These are phyloP conservation scores for Amorpha juglandis DNA, from an alignment of 2,888 invertebrate species.

Conservation along the genomic window DNA sequence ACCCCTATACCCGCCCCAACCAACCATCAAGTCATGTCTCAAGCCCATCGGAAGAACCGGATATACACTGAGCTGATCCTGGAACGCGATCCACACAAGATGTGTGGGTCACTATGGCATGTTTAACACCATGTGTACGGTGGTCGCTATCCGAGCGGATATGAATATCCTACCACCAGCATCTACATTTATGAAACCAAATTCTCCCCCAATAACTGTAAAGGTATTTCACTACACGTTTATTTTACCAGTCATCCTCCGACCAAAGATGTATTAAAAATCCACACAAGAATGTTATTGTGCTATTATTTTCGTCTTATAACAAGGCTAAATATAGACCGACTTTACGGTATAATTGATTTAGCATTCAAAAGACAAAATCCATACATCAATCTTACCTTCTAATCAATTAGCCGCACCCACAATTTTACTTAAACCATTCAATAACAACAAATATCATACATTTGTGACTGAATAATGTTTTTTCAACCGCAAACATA, in stretches of 20 bases:
- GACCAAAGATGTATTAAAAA: neutral
- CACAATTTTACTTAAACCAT: conserved; percentile 1
- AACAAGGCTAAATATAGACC: conserved; percentile 2
- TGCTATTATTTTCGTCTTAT: neutral
- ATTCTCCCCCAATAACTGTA: too few relatives aligned
- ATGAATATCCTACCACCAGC: too few relatives aligned
- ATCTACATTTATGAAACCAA: too few relatives aligned
- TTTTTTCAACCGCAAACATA: neutral
- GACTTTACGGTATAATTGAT: conserved; percentile 17
- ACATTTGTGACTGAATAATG: neutral
- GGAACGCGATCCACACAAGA: too few relatives aligned
- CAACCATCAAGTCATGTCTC: too few relatives aligned
- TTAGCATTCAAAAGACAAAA: conserved; percentile 15
- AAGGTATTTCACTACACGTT: too few relatives aligned
- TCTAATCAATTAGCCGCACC: conserved; percentile 28
- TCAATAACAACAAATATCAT: neutral
- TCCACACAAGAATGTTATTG: neutral
- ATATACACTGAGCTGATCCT: too few relatives aligned
- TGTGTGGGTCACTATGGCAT: too few relatives aligned
- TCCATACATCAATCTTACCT: conserved; percentile 22
- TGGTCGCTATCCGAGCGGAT: too few relatives aligned
- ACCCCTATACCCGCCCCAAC: too few relatives aligned
- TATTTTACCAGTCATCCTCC: conserved; percentile 10
- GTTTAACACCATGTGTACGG: too few relatives aligned
- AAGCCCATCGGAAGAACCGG: too few relatives aligned